Base-by-base conservation (phyloP, 2,888 invertebrate species). In the Megastigmus dorsalis region DNA sequence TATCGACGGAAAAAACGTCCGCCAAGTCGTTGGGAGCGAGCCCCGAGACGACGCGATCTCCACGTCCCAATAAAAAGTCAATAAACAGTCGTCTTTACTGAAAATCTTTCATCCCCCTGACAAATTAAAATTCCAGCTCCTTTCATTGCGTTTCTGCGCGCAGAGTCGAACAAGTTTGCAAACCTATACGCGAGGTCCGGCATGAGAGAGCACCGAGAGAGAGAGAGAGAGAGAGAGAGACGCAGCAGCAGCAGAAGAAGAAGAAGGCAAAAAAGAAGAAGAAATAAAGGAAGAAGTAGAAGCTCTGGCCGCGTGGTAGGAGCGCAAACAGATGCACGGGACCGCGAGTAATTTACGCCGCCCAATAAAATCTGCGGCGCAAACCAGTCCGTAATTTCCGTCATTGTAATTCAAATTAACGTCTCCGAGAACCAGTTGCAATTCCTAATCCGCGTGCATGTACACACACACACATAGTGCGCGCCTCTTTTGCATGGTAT, bases 361-460 rank as follows among this genome's bases (percentile, higher is more conserved):
- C 2, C 52, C 67, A 71, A 67, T 77, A 67, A 74, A 72, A 72
- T 63, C 38, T 45, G 57, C 45, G 69, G 45, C 43, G 30, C 13
- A 52, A 68, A 68, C 68, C 74, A 72, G 77, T 74, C 55, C 54
- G 48, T 63, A 68, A 70, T 74, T 74, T 70, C 67, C 74, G 54
- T 70, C 74, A 69, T 70, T 77, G 70, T 75, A 75, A 75, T 75
- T 77, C 77, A 75, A 75, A 75, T 75, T 73, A 77, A 73, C 69
- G 67, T 75, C 75, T 54, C 33, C 41, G 30, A 55, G 23, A 67
- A 66, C 69, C 76, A 74, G 70, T 65, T 63, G 60, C 71, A 18
- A 67, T 70, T 75, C 66, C 77, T 75, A 76, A 74, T 74, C 66
- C 73, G 15, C 33, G 41, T n/a, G 57, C 15, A 26, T 50, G 41